Evolutionary conservation across 1,140 invertebrate genomes (phyloP).

Genomic region (Lordiphosa mommai): DNA sequence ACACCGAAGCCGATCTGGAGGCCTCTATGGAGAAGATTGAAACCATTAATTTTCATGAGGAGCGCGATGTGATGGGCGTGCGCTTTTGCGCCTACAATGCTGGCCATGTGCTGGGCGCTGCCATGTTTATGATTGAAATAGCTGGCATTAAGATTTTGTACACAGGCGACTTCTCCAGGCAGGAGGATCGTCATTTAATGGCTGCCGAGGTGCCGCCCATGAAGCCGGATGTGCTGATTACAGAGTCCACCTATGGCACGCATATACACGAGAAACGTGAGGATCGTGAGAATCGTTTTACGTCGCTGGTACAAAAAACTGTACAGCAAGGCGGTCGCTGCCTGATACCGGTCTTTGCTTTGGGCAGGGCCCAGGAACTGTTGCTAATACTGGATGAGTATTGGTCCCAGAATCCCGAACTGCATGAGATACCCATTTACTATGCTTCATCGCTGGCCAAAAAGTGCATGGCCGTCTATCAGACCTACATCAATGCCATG

Average conservation of each 20-base stretch:
- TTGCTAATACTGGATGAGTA: conserved; percentile 98
- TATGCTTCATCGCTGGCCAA: conserved; percentile 99
- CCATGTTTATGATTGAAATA: conserved; percentile 99
- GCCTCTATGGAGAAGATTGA: conserved; percentile 99
- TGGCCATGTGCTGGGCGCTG: conserved; percentile 98
- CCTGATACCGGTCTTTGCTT: conserved; percentile 98
- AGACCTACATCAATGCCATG: conserved; percentile 99
- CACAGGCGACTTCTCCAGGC: conserved; percentile 98
- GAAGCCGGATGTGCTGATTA: conserved; percentile 97
- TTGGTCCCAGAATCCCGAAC: conserved; percentile 98
- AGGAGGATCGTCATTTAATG: conserved; percentile 99
- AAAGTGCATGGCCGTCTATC: conserved; percentile 99
- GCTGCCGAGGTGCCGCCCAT: conserved; percentile 98
- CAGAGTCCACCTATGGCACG: conserved; percentile 99
- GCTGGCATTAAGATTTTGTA: conserved; percentile 98
- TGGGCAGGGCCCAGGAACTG: conserved; percentile 98
- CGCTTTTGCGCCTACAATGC: conserved; percentile 99
- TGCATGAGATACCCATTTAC: conserved; percentile 99
- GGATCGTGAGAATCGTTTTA: conserved; percentile 97
- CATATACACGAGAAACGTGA: conserved; percentile 99
- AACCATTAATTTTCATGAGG: conserved; percentile 98
- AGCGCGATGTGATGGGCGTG: conserved; percentile 97
- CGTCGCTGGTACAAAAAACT: conserved; percentile 96
- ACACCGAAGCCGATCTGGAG: conserved; percentile 98
- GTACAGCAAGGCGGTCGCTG: conserved; percentile 97